phyloP scores from a whole-genome alignment of 1,140 invertebrate genomes.

The Argopecten irradians region DNA sequence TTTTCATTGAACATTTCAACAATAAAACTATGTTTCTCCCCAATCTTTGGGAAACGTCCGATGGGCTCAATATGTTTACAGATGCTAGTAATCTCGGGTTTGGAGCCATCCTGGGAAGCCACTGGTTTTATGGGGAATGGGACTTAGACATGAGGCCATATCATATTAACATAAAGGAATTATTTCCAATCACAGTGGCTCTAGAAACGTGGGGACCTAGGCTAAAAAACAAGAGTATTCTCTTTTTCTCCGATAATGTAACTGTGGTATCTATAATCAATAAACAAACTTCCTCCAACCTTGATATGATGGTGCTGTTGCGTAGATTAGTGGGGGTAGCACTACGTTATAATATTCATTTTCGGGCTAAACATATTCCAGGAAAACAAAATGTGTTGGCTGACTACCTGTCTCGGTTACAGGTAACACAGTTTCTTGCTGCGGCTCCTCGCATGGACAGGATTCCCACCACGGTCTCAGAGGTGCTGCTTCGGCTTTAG shows the following conservation, averaged over 20 bases:
- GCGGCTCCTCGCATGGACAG: not conserved
- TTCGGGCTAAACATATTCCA: constrained; percentile 41
- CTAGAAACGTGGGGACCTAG: not conserved
- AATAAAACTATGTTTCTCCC: constrained; percentile 21
- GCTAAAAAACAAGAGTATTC: constrained; percentile 14
- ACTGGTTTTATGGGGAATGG: not conserved
- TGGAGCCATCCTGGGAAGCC: not conserved
- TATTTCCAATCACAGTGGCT: constrained; percentile 33
- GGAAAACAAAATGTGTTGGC: constrained; percentile 36
- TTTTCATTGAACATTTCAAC: constrained; percentile 33
- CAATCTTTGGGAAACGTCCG: not conserved
- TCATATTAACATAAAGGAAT: constrained; percentile 25
- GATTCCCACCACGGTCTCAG: not conserved
- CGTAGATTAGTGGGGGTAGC: constrained; percentile 29
- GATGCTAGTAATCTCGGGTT: constrained; percentile 39
- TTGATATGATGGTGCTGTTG: constrained; percentile 42
- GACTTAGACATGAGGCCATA: no score
- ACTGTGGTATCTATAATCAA: constrained; percentile 48
- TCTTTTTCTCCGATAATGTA: constrained; percentile 46
- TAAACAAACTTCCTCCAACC: constrained; percentile 36
- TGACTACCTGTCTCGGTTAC: constrained; percentile 37
- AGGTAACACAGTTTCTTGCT: constrained; percentile 9
- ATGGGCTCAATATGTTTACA: not conserved
- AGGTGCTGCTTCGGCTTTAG: not conserved
- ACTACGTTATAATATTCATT: constrained; percentile 44